Percentiles rank a stretch among this genome's conserved stretches.
These are phyloP conservation scores for Mustela erminea DNA, from an alignment of 2,797 vertebrate species.

Conservation along the genomic window DNA sequence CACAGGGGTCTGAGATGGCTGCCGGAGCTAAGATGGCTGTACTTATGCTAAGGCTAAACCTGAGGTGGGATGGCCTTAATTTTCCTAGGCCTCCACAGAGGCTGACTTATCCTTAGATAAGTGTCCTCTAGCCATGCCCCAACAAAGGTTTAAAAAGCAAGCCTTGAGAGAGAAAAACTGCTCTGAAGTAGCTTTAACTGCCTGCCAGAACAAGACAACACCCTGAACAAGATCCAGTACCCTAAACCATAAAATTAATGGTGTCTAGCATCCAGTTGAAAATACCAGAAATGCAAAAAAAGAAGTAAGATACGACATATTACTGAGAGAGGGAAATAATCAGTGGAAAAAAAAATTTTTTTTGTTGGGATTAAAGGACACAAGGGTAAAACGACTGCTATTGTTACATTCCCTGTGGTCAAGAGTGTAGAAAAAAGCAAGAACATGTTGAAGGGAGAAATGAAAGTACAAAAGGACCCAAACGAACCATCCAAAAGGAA, in stretches of 20 bases:
- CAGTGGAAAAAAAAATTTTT: neutral
- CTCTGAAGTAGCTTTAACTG: neutral
- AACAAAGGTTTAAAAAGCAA: slow-evolving; percentile 33
- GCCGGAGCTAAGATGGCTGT: too few relatives aligned
- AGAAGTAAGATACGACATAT: neutral
- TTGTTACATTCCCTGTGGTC: neutral
- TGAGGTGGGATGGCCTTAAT: too few relatives aligned
- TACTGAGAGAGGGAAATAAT: neutral
- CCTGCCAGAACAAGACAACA: slow-evolving; percentile 43
- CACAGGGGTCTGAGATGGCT: too few relatives aligned
- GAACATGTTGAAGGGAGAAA: neutral
- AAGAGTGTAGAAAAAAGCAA: neutral
- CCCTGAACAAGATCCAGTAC: neutral
- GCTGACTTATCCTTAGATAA: slow-evolving; percentile 31
- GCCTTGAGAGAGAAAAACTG: neutral
- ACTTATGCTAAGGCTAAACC: too few relatives aligned
- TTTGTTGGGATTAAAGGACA: neutral
- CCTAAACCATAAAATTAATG: neutral
- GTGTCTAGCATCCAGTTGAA: neutral
- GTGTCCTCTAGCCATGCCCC: slow-evolving; percentile 22
- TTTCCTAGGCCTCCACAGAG: too few relatives aligned
- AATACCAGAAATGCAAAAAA: neutral
- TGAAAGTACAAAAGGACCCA: neutral
- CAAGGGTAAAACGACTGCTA: neutral
- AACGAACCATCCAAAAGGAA: neutral